Conservation (phyloP, 2,888 invertebrate genomes). For the Dioctria linearis region DNA sequence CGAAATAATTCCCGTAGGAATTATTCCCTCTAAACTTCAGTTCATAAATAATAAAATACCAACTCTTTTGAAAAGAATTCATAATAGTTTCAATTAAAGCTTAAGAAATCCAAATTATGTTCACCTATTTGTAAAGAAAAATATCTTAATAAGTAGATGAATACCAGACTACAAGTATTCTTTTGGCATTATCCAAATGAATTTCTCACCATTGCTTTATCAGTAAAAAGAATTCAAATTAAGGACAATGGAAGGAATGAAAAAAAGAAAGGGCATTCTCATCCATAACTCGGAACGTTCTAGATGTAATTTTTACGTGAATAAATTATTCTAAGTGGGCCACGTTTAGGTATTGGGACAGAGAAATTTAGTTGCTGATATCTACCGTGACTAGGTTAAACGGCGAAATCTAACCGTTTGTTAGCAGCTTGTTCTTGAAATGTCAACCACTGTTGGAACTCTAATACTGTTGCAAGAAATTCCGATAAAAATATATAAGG, state of each 20-base stretch:
- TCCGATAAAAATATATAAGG: background rate
- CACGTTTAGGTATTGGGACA: conserved; percentile 39
- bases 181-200: too few relatives aligned
- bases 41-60: too few relatives aligned
- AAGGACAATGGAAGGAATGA: conserved; percentile 17
- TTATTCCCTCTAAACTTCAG: too few relatives aligned
- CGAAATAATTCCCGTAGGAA: too few relatives aligned
- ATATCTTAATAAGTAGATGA: too few relatives aligned
- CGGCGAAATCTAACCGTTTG: conserved; percentile 31
- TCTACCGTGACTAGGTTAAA: conserved; percentile 14
- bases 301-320: conserved; percentile 32
- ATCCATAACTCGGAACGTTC: background rate
- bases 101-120: too few relatives aligned
- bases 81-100: too few relatives aligned
- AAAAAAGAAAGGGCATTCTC: background rate
- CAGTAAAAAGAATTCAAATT: conserved; percentile 41
- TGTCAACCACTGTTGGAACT: conserved; percentile 16
- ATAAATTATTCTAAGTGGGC: conserved; percentile 47
- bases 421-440: conserved; percentile 48
- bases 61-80: too few relatives aligned
- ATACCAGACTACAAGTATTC: too few relatives aligned
- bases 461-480: background rate
- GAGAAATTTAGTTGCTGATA: conserved; percentile 30
- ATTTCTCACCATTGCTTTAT: background rate
- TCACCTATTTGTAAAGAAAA: too few relatives aligned